Evolutionary conservation across 2,888 invertebrate genomes (phyloP).

Genomic region (Xylota sylvarum): DNA sequence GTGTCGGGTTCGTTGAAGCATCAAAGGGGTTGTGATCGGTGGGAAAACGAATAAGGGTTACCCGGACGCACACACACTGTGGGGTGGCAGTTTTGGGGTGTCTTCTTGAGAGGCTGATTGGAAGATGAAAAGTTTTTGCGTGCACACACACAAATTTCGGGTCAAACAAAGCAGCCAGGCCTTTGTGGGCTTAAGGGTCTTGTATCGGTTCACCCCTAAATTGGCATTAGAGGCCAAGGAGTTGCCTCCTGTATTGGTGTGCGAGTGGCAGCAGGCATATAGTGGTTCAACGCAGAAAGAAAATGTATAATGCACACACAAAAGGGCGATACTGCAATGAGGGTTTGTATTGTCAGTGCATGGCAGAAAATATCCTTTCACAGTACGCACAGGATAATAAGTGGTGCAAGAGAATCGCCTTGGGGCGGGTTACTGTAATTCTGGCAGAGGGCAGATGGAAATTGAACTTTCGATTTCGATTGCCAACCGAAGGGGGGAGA

Average conservation of each 20-base stretch:
- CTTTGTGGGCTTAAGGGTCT: constrained; percentile 77
- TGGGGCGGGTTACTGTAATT: constrained; percentile 50
- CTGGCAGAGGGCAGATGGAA: constrained; percentile 44
- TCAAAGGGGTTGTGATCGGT: constrained; percentile 70
- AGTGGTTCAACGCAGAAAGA: constrained; percentile 75
- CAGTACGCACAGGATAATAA: constrained; percentile 25
- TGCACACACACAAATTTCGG: constrained; percentile 73
- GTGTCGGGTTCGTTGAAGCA: constrained; percentile 45
- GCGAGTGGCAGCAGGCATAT: constrained; percentile 41
- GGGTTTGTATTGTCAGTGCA: not conserved
- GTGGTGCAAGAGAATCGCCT: constrained; percentile 27
- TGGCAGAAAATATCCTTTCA: constrained; percentile 17
- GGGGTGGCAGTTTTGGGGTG: constrained; percentile 30
- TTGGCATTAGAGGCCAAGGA: constrained; percentile 75
- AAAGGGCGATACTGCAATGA: constrained; percentile 38
- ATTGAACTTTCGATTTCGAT: constrained; percentile 61
- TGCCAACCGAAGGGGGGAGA: not conserved
- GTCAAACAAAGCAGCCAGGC: constrained; percentile 73
- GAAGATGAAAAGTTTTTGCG: constrained; percentile 67
- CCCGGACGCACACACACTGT: constrained; percentile 13
- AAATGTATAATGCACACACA: constrained; percentile 63
- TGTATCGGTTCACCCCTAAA: constrained; percentile 77
- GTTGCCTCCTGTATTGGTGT: constrained; percentile 42
- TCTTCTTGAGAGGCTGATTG: constrained; percentile 28
- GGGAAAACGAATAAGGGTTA: constrained; percentile 61